phyloP scores from a whole-genome alignment of 2,113 vertebrate species.

The Anseranas semipalmata region DNA sequence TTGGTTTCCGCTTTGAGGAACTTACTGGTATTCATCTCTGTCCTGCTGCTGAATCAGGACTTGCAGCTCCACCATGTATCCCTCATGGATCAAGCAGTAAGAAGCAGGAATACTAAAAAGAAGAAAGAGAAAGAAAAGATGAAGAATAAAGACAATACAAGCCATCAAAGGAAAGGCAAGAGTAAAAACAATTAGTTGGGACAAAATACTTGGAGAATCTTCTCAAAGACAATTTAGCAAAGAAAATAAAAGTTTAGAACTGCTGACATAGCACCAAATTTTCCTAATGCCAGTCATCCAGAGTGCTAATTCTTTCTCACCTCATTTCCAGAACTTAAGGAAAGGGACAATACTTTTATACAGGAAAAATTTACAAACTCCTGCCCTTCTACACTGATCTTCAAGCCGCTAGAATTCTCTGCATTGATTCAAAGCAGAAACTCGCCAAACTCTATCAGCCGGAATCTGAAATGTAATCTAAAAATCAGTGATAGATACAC shows the following conservation, averaged over 20 bases:
- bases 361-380: not conserved
- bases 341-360: not conserved
- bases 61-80: constrained; percentile 87
- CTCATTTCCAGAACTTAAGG: not conserved
- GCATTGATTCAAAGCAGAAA: not conserved
- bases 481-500: not conserved
- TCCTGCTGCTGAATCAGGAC: constrained; percentile 72
- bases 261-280: not conserved
- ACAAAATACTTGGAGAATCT: not conserved
- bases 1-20: not conserved
- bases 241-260: not conserved
- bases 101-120: constrained; percentile 83
- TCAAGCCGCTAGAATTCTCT: not conserved
- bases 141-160: not conserved
- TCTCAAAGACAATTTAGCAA: not conserved
- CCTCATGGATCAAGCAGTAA: constrained; percentile 88
- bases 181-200: not conserved
- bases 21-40: constrained; percentile 77
- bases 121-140: not conserved
- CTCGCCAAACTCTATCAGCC: not conserved
- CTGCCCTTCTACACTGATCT: not conserved
- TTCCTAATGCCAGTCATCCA: not conserved
- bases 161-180: not conserved
- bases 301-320: not conserved
- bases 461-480: not conserved